Base-by-base conservation (phyloP, 2,888 invertebrate genomes). In the Chrysolina haemoptera region DNA sequence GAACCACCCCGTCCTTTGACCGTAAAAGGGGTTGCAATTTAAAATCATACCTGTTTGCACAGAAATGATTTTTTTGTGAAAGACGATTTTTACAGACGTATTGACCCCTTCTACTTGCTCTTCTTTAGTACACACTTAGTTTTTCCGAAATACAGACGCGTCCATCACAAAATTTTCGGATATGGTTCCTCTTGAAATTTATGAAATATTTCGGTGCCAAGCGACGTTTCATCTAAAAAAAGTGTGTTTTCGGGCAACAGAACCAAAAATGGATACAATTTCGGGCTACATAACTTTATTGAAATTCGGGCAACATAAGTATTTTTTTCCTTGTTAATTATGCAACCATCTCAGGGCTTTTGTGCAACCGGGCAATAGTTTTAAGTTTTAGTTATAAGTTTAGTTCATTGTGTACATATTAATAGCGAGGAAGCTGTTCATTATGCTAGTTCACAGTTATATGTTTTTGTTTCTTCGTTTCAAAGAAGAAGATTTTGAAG, bases 271-370 rank as follows among this genome's bases (percentile, higher is more conserved):
- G 40, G 20, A 67, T 55, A 50, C 41, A 59, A 16, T 50, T 71
- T 75, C 68, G 78, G 78, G 76, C 76, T 72, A 69, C 62, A 40
- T 62, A 62, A 63, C 64, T 70, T 69, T 73, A 70, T 63, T 55
- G 62, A 64, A 46, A 62, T 50, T 75, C 70, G 79, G 78, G 78
- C 78, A 74, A 79, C 74, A 67, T 73, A 71, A 71, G 14, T 72
- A 50, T 14, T 59, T 59, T 35, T 43, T 27, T 27, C 46, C 68
- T 53, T 68, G 71, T 48, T 65, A 35, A 79, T 71, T 69, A 84
- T 83, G 85, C 80, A 87, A 87, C 84, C 83, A 85, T 81, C 88
- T 87, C 87, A 88, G 88, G 88, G 88, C 86, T 84, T 78, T 74
- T 81, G 87, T 88, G 87, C 85, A 86, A 87, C 86, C 86, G 86